phyloP scores from a whole-genome alignment of 2,888 invertebrate genomes.

The Sphaeridia pumilis region DNA sequence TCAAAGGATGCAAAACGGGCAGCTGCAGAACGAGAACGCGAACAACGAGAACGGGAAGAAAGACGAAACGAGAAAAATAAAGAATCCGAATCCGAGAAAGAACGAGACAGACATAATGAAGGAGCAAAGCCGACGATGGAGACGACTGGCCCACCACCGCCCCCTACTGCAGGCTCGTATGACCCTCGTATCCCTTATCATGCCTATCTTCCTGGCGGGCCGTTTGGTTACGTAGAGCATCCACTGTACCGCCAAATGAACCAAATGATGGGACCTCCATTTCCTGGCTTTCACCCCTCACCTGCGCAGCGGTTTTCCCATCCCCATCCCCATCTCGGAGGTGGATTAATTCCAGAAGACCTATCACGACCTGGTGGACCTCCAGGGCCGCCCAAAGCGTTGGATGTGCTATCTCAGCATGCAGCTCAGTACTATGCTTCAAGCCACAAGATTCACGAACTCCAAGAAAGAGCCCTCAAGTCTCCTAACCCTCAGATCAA shows the following conservation, averaged over 20 bases:
- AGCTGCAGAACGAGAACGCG: constrained; percentile 6
- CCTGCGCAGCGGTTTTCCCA: constrained; percentile 48
- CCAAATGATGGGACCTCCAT: no score
- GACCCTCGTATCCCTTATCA: constrained; percentile 62
- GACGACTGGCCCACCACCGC: constrained; percentile 83
- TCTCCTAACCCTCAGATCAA: constrained; percentile 52
- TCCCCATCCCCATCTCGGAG: constrained; percentile 37
- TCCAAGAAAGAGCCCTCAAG: constrained; percentile 77
- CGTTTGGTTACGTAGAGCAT: constrained; percentile 73
- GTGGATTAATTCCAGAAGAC: constrained; percentile 55
- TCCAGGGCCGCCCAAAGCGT: constrained; percentile 50
- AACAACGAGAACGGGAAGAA: constrained; percentile 5
- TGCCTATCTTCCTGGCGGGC: constrained; percentile 53
- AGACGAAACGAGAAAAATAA: constrained; percentile 43
- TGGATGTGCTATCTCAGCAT: constrained; percentile 64
- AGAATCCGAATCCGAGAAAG: no score
- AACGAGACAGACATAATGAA: no score
- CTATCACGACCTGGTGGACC: constrained; percentile 35
- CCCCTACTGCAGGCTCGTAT: constrained; percentile 72
- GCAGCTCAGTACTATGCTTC: constrained; percentile 68
- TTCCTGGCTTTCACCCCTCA: no score
- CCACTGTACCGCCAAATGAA: constrained; percentile 75
- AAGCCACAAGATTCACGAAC: constrained; percentile 81
- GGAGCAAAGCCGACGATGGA: constrained; percentile 90
- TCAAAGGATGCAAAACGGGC: constrained; percentile 21